Percentiles rank a stretch among this genome's conserved stretches.
These are phyloP conservation scores for Mobula birostris DNA, from an alignment of 2,113 vertebrate species.

Conservation along the genomic window DNA sequence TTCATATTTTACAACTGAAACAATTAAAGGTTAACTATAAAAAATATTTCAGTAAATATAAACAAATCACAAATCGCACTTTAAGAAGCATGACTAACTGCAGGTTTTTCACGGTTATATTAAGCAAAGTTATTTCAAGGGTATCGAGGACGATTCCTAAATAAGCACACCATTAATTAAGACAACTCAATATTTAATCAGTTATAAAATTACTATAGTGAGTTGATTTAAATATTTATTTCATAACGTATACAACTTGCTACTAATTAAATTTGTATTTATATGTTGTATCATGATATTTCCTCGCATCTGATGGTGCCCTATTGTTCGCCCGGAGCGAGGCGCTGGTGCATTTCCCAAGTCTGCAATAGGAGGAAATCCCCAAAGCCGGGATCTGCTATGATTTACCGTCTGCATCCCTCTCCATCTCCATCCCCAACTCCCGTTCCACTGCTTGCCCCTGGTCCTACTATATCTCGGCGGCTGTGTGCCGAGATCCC, in stretches of 20 bases:
- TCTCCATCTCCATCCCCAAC: background rate
- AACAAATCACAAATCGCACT: background rate
- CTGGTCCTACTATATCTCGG: background rate
- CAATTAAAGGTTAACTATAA: background rate
- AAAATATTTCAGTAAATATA: background rate
- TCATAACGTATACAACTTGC: too few species aligned
- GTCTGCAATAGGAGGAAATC: conserved; percentile 9
- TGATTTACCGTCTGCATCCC: conserved; percentile 25
- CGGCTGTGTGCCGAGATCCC: background rate
- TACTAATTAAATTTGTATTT: background rate
- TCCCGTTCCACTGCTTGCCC: background rate
- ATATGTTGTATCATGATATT: background rate
- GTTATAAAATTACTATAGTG: background rate
- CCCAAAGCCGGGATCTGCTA: background rate
- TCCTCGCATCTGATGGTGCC: background rate
- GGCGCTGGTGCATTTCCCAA: background rate
- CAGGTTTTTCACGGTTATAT: background rate
- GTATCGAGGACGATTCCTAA: conserved; percentile 11
- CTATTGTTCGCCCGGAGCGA: conserved; percentile 9
- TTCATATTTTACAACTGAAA: background rate
- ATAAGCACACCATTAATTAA: background rate
- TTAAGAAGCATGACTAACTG: background rate
- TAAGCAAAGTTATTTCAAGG: background rate
- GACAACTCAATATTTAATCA: background rate
- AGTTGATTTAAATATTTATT: background rate